Evolutionary conservation across 2,797 vertebrate genomes (phyloP), one percentile per base, ranked within the genome.

Genomic region (Pantherophis alleghaniensis): DNA sequence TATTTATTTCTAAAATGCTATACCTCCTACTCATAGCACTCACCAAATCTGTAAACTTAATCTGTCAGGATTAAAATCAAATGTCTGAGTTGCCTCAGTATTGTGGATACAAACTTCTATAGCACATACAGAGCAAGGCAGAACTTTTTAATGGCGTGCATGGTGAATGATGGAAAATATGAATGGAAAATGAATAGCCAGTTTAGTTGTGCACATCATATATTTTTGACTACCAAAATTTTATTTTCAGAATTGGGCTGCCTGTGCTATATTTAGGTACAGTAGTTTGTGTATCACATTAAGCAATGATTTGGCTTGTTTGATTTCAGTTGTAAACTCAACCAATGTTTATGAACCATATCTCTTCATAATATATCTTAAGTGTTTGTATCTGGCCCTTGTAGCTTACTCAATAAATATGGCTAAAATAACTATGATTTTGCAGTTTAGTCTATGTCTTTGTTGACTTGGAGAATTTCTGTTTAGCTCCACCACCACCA

Each of bases 401-500:
- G 20, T 79, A 22, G 74, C 37, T 79, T 79, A 42, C 3, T 79
- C 69, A 79, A 24, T 42, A 79, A 79, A 47, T 79, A 79, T 83
- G 20, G 74, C 20, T 83, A 83, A 83, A 83, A 83, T 83, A 83
- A 47, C 1, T 42, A 83, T 83, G 37, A 47, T 42, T 83, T 88
- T 61, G 37, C 32, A 89, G 24, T 61, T n/a, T 18, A 53, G 59
- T 11, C 47, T 20, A 61, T 87, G 13, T 55, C 13, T 13, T 0
- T 92, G 10, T 79, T 92, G 61, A 92, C 32, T 9, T 51, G 74
- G 57, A 24, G 4, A n/a, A 90, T 96, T 94, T 95, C 92, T 94
- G 42, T 96, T 92, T 97, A 99, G 99, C 98, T 93, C 98, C 98
- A 47, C 98, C 98, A 53, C 98, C 97, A 9, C 98, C 98, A 0